These are phyloP conservation scores for Agrenia bidenticulata DNA, from an alignment of 2,888 invertebrate species.

Conservation along the genomic window DNA sequence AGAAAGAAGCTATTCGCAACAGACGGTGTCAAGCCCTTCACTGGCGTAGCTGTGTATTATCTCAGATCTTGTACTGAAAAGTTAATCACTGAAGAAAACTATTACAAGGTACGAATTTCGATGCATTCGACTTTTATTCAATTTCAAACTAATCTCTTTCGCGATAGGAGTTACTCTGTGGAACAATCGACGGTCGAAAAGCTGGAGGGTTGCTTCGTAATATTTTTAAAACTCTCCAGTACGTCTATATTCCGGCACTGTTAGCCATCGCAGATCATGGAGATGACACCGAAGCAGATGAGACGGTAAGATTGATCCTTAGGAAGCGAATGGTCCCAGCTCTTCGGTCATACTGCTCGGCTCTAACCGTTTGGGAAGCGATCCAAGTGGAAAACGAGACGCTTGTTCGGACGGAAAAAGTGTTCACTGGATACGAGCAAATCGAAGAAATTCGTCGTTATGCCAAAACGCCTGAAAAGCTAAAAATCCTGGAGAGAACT, in stretches of 20 bases:
- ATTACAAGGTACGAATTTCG: conserved; percentile 69
- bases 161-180: conserved; percentile 65
- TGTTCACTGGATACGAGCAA: conserved; percentile 48
- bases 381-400: conserved; percentile 44
- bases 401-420: conserved; percentile 41
- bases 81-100: conserved; percentile 87
- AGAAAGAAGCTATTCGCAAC: conserved; percentile 81
- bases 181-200: conserved; percentile 73
- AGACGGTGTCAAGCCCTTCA: conserved; percentile 73
- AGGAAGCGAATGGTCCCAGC: conserved; percentile 81
- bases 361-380: conserved; percentile 68
- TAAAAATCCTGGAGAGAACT: conserved; percentile 69
- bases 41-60: conserved; percentile 81
- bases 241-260: conserved; percentile 70
- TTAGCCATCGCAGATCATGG: conserved; percentile 73
- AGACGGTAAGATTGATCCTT: conserved; percentile 74
- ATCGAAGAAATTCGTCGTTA: conserved; percentile 67
- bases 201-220: conserved; percentile 77
- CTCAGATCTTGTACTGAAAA: conserved; percentile 78
- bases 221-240: conserved; percentile 82
- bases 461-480: conserved; percentile 67
- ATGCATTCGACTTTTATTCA: not conserved
- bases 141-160: not conserved
- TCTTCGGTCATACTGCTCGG: conserved; percentile 81
- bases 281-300: conserved; percentile 70